These are phyloP conservation scores for Nyctalus aviator DNA, from an alignment of 2,797 vertebrate species.

Conservation along the genomic window DNA sequence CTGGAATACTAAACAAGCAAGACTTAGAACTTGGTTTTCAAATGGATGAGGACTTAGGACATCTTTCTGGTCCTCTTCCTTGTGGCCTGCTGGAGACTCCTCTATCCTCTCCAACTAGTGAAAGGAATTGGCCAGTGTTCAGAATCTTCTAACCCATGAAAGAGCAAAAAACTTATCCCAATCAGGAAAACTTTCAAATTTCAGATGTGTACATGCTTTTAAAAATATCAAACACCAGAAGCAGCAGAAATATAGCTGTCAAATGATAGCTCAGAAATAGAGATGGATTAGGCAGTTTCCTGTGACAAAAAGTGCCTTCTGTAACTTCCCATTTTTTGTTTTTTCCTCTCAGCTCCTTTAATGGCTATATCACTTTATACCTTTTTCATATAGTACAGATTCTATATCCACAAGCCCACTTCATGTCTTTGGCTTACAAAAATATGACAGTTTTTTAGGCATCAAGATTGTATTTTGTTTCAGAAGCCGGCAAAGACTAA, in stretches of 20 bases:
- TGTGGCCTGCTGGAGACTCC: neutral
- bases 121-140: neutral
- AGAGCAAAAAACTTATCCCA: neutral
- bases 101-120: neutral
- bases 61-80: neutral
- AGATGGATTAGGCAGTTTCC: conserved; percentile 6
- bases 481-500: conserved; percentile 43
- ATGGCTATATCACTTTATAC: neutral
- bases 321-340: neutral
- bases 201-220: neutral
- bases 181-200: conserved; percentile 42
- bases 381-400: neutral
- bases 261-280: conserved; percentile 26
- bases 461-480: neutral
- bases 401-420: neutral
- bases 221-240: conserved; percentile 50
- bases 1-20: conserved; percentile 45
- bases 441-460: neutral
- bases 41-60: conserved; percentile 1
- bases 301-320: conserved; percentile 11
- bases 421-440: conserved; percentile 37
- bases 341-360: neutral
- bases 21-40: conserved; percentile 12
- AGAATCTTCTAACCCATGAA: neutral
- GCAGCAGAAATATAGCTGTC: conserved; percentile 14